Base-by-base conservation (phyloP, 2,113 vertebrate genomes). In the Albula glossodonta region DNA sequence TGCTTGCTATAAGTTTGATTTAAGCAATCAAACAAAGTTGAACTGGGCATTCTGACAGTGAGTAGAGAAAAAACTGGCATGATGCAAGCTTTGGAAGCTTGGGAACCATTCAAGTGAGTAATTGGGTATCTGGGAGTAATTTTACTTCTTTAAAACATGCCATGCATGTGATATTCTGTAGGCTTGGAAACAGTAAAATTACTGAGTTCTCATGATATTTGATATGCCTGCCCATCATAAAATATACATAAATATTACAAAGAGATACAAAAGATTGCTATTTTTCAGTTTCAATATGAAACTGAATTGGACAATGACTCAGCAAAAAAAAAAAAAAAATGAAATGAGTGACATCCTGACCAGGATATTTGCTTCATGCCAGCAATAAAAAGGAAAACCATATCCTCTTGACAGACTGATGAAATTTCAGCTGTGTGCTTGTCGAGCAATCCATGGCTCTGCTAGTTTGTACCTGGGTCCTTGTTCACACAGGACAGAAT, bases 381-480 rank as follows among this genome's bases (percentile, higher is more conserved):
- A 51, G 78, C 49, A 80, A 80, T 50, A 80, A 80, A 80, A 80
- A 12, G 15, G 50, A 50, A 5, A 50, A 51, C 49, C 48, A 6
- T 81, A 81, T 81, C 50, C 25, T 22, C 19, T 51, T 81, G 51
- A 81, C 80, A 81, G 22, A 25, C 70, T 31, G 70, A 74, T 74
- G 70, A 74, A 74, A 74, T 51, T 53, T 51, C 15, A 80, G 17
- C 48, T 17, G 78, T 15, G 19, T 80, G 78, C 41, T 80, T n/a
- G 7, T 25, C 2, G n/a, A 52, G 9, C 51, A n/a, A 51, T 81
- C 13, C 79, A 80, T 48, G 31, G 50, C 50, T 81, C 80, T 22
- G 8, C 50, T 49, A 49, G 17, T 22, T 80, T 80, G 2, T 52
- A 22, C 7, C 50, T 8, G 19, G 17, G 22, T 51, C n/a, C 49